These are phyloP conservation scores for Chymomyza costata DNA, from an alignment of 1,140 invertebrate genomes.

Conservation along the genomic window DNA sequence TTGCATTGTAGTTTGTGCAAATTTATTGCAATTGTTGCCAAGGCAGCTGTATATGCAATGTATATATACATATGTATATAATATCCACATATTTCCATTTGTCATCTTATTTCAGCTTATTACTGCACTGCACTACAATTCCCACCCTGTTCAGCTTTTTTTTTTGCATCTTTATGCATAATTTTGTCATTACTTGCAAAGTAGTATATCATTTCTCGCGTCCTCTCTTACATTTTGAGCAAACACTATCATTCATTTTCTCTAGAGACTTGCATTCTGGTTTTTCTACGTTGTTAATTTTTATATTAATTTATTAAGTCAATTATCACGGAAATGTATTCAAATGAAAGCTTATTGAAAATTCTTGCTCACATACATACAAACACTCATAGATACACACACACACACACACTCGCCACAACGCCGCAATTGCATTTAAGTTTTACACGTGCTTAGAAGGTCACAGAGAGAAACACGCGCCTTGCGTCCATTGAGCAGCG, in stretches of 20 bases:
- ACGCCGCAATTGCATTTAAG: not conserved
- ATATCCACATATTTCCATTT: not conserved
- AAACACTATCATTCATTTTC: not conserved
- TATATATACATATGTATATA: slow-evolving; percentile 1
- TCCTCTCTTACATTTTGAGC: slow-evolving; percentile 6
- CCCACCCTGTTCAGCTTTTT: slow-evolving; percentile 2
- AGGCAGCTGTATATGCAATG: not conserved
- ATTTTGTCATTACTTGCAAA: slow-evolving; percentile 45
- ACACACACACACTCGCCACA: slow-evolving; percentile 2
- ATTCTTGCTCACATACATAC: slow-evolving; percentile 24
- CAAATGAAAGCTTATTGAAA: slow-evolving; percentile 57
- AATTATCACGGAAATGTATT: slow-evolving; percentile 64
- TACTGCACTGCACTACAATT: not conserved
- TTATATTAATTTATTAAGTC: slow-evolving; percentile 67
- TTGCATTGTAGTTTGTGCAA: no score
- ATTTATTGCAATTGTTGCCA: not conserved
- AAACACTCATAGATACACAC: slow-evolving; percentile 5
- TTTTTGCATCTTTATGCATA: no score
- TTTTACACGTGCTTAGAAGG: slow-evolving; percentile 38
- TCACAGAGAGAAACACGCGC: slow-evolving; percentile 43
- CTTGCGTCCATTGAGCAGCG: slow-evolving; percentile 17
- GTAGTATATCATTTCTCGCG: slow-evolving; percentile 22
- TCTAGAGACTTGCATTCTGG: slow-evolving; percentile 42
- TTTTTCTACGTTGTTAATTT: slow-evolving; percentile 52
- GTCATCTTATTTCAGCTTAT: not conserved